Evolutionary conservation across 2,888 invertebrate species (phyloP), one percentile per base, ranked within the genome.

Genomic region (Pherbina coryleti): DNA sequence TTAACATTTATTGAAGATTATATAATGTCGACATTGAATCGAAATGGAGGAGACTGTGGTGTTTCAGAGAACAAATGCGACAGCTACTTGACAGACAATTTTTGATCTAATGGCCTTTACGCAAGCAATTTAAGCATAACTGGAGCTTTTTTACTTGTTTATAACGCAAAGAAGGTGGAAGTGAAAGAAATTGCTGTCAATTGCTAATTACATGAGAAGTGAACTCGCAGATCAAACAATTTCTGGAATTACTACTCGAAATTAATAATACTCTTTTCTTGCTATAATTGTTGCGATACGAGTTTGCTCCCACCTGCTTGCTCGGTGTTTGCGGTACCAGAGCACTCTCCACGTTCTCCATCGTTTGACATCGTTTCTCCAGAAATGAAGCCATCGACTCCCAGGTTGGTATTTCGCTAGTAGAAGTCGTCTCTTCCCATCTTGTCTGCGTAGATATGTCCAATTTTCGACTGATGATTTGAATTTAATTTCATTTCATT

Each of bases 101-200:
- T 25, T 76, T 67, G 37, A 79, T 14, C 11, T 60, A 44, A 70
- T 81, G 80, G 2, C 81, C 80, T 14, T 79, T 78, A 19, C 73
- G 74, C 44, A 81, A 62, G 25, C 81, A 82, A 72, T 83, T 83
- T 0, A 80, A 25, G 17, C 81, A 82, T 37, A 82, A 57, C 2
- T 76, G 53, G 34, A 79, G 34, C 11, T 22, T 74, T 34, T 75
- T 80, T 3, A 31, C 76, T 75, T 80, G 75, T 53, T 74, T 69
- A 55, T 55, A 78, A 14, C 79, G 71, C 17, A 62, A 7, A 9
- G 53, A 3, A 5, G 80, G 75, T 2, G 73, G 62, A 22, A 78
- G 44, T 66, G 19, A 71, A 0, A 7, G 22, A 66, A 79, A 79
- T 2, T 25, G 64, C 9, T 55, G 4, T 19, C 75, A 79, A 37